Base-by-base conservation (phyloP, 2,888 invertebrate genomes). In the Phymatocera aterrima region DNA sequence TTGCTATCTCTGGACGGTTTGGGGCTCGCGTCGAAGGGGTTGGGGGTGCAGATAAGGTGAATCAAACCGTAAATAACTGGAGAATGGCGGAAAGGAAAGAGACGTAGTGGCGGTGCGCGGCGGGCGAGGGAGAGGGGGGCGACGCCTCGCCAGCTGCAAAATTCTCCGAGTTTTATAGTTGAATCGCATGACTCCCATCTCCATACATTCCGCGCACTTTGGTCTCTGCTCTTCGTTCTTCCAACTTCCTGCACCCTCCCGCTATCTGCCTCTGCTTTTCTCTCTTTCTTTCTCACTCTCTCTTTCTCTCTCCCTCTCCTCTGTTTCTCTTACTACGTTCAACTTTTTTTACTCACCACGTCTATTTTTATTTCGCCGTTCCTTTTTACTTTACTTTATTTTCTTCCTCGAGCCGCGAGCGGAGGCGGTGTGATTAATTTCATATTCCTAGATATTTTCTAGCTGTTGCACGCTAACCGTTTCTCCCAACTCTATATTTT, bases 41-140 rank as follows among this genome's bases (percentile, higher is more conserved):
- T 81, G 84, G 83, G 85, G 84, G 81, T 81, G 83, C 83, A 89
- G 90, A 90, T 90, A 90, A 90, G 90, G 89, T 87, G 89, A 90
- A 88, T 90, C 90, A 89, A 90, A 90, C 86, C 90, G 90, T 90
- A 90, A 90, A 90, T 90, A 90, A 90, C 90, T 87, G 89, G 86
- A 85, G 87, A 89, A 88, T 86, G 86, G 87, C 85, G 87, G 88
- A 88, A 88, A 87, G 88, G 86, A 84, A n/a, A n/a, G 85, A 81
- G 83, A 79, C 65, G 79, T 70, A 77, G 80, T 78, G 79, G 80
- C 79, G 81, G 80, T 79, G 83, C n/a, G n/a, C n/a, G n/a, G n/a
- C n/a, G 79, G 84, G 84, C 75, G 57, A 77, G 79, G 82, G 81
- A 82, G 51, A 43, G 84, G 85, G 85, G 83, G 82, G 83, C 84